A percentile compares a stretch with the other conserved stretches of the same genome.
These are phyloP conservation scores for Sciurus niger DNA, from an alignment of 2,113 vertebrate species.

Conservation along the genomic window DNA sequence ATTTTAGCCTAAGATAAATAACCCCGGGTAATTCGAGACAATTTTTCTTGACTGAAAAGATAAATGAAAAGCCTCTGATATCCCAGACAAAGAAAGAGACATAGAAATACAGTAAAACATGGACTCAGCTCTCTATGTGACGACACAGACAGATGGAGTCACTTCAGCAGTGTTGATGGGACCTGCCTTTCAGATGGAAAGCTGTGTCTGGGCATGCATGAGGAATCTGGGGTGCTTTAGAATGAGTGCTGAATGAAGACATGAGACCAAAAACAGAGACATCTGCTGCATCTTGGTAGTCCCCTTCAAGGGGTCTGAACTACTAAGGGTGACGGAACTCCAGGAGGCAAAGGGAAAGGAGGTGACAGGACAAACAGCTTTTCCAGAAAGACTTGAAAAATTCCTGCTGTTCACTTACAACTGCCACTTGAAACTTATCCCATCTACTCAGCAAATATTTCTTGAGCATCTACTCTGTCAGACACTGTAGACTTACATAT, in stretches of 20 bases:
- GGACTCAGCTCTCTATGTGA: background rate
- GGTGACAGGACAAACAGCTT: too few relatives aligned
- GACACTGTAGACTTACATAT: background rate
- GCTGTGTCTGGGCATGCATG: background rate
- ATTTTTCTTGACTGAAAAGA: background rate
- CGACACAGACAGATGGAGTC: background rate
- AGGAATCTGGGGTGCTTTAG: background rate
- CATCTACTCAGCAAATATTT: background rate
- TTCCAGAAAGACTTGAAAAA: background rate
- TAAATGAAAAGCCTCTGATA: background rate
- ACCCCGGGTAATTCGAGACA: background rate
- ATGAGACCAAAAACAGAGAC: background rate
- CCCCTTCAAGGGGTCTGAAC: background rate
- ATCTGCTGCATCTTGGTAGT: background rate
- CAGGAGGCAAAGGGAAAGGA: background rate
- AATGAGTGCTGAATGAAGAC: background rate
- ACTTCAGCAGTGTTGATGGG: too few relatives aligned
- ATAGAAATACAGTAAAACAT: background rate
- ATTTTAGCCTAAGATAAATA: background rate
- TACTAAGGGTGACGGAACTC: background rate
- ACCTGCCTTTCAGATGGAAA: background rate
- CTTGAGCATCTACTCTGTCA: background rate
- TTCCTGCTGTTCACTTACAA: background rate
- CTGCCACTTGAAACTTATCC: background rate
- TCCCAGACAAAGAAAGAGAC: background rate